These are phyloP conservation scores for Morus bassanus DNA, from an alignment of 2,797 vertebrate species.

Conservation along the genomic window DNA sequence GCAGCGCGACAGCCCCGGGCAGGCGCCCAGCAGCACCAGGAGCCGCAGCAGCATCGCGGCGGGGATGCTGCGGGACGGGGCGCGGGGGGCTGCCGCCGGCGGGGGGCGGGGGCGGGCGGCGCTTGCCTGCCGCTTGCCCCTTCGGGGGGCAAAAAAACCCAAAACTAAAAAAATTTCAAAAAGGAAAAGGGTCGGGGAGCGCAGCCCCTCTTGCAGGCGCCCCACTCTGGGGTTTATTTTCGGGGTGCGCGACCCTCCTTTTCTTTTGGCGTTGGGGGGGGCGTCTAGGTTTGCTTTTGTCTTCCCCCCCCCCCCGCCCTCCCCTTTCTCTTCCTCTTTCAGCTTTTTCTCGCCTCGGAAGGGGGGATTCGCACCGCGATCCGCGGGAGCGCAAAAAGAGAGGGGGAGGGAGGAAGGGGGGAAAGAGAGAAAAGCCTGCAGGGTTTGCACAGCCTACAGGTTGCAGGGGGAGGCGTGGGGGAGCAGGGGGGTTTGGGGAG, in stretches of 20 bases:
- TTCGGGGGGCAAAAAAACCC: neutral
- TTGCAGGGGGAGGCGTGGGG: slow-evolving; percentile 20
- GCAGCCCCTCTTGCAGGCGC: neutral
- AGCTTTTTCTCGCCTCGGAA: neutral
- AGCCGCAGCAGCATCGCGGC: slow-evolving; percentile 76
- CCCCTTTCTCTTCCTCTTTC: neutral
- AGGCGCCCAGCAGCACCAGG: slow-evolving; percentile 82
- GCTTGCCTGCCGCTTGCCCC: neutral
- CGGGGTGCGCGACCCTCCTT: neutral
- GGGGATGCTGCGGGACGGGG: slow-evolving; percentile 35
- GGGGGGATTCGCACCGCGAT: neutral
- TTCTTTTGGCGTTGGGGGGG: neutral
- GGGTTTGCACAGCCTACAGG: slow-evolving; percentile 34
- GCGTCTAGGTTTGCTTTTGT: neutral
- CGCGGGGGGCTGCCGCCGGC: neutral
- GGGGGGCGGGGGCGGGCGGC: neutral
- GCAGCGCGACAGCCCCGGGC: slow-evolving; percentile 83
- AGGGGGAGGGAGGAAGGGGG: neutral
- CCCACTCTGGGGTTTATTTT: neutral
- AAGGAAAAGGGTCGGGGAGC: neutral
- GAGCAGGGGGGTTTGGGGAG: neutral
- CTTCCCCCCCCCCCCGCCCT: too few relatives aligned
- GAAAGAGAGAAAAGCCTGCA: slow-evolving; percentile 6
- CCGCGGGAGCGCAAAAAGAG: neutral
- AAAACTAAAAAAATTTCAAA: neutral